phyloP scores from a whole-genome alignment of 2,888 invertebrate species.

The Mayetiola destructor region DNA sequence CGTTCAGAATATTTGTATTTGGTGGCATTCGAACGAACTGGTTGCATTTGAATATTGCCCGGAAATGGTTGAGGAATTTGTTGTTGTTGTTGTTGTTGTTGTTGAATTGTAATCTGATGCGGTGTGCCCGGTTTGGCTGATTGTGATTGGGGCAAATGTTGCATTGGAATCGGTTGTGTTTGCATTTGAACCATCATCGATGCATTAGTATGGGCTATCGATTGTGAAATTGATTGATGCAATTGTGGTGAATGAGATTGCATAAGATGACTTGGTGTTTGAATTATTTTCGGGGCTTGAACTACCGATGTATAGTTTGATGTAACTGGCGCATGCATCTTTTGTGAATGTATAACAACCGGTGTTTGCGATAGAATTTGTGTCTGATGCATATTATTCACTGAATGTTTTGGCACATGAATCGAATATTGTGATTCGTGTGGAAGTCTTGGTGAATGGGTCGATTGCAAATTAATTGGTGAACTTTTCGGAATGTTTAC shows the following conservation, averaged over 20 bases:
- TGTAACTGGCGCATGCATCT: not conserved
- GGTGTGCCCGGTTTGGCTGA: not conserved
- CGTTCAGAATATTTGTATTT: not conserved
- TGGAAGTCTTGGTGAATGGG: slow-evolving; percentile 23
- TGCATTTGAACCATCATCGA: not conserved
- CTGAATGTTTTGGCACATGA: slow-evolving; percentile 11
- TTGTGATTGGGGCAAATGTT: slow-evolving; percentile 13
- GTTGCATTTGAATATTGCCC: not conserved
- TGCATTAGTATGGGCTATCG: not conserved
- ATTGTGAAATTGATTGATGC: slow-evolving; percentile 17
- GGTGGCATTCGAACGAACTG: no score
- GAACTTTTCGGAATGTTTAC: slow-evolving; percentile 29
- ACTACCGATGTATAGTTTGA: slow-evolving; percentile 3
- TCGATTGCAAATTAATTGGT: slow-evolving; percentile 14
- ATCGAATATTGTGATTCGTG: slow-evolving; percentile 14
- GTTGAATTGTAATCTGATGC: slow-evolving; percentile 11
- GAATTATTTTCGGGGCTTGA: not conserved
- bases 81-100: slow-evolving; percentile 7
- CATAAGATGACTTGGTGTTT: slow-evolving; percentile 18
- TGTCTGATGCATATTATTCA: slow-evolving; percentile 13
- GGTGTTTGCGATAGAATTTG: slow-evolving; percentile 2
- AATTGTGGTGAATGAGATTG: slow-evolving; percentile 19
- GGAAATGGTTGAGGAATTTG: not conserved
- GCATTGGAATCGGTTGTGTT: slow-evolving; percentile 17
- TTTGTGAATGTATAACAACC: not conserved